Percentiles rank a stretch among this genome's conserved stretches.
These are phyloP conservation scores for Gadopsis marmoratus DNA, from an alignment of 2,797 vertebrate species.

Conservation along the genomic window DNA sequence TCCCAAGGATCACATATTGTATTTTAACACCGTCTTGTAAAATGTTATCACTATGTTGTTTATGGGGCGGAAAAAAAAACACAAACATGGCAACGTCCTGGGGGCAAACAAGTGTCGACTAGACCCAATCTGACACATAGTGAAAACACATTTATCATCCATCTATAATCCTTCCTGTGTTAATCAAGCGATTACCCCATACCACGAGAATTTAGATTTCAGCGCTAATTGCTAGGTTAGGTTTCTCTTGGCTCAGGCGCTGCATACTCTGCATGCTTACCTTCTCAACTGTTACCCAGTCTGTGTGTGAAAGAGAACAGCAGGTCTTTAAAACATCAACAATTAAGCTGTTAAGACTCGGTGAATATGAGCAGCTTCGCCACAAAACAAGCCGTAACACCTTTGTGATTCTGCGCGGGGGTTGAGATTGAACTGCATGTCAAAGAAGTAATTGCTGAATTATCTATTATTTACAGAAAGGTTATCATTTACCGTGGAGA, in stretches of 20 bases:
- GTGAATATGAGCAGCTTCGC: slow-evolving; percentile 57
- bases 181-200: slow-evolving; percentile 83
- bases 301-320: slow-evolving; percentile 63
- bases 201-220: slow-evolving; percentile 78
- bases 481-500: slow-evolving; percentile 55
- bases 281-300: slow-evolving; percentile 62
- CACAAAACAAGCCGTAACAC: slow-evolving; percentile 75
- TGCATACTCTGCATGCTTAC: slow-evolving; percentile 78
- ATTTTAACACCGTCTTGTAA: slow-evolving; percentile 46
- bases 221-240: slow-evolving; percentile 83
- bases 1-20: neutral
- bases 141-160: slow-evolving; percentile 80
- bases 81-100: slow-evolving; percentile 64
- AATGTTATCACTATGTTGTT: slow-evolving; percentile 66
- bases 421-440: slow-evolving; percentile 68
- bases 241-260: slow-evolving; percentile 83
- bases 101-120: slow-evolving; percentile 79
- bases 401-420: slow-evolving; percentile 52
- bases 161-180: slow-evolving; percentile 78
- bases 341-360: slow-evolving; percentile 73
- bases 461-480: slow-evolving; percentile 64
- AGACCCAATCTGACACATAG: slow-evolving; percentile 68
- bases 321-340: slow-evolving; percentile 74
- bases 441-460: slow-evolving; percentile 63
- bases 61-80: slow-evolving; percentile 59